Base-by-base conservation (phyloP, 2,888 invertebrate genomes). In the Meteorus colon region DNA sequence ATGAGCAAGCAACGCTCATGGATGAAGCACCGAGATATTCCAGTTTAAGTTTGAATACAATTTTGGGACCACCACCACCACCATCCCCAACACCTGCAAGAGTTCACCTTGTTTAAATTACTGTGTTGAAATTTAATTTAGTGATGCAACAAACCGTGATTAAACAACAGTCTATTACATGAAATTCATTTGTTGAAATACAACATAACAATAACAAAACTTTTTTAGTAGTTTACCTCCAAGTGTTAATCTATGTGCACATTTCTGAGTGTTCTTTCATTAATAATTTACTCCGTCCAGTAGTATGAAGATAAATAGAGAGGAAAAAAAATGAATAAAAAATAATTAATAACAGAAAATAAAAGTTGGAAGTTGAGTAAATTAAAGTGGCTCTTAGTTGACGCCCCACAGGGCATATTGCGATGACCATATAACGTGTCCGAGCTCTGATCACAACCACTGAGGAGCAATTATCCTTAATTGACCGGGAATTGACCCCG, bases 21-120 rank as follows among this genome's bases (percentile, higher is more conserved):
- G 86, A 85, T 37, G 82, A 84, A 74, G 86, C 85, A 4, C 86
- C 86, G 6, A 84, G 85, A 65, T 86, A 86, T 66, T 86, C 86
- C 19, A 84, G 86, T 4, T 81, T 86, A 1, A 82, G 82, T 51
- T 74, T 86, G 16, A 82, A 86, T 48, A 79, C 83, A 4, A 82
- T 82, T 24, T 55, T 73, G 4, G 76, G 77, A 45, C 77, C 78
- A 14, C 77, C 78, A 29, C 80, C 78, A 55, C 81, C 76, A 27
- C 76, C 76, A 34, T 76, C 76, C 12, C 76, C 76, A 45, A 73
- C 72, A n/a, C 72, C 76, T 31, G 72, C 72, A 4, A 66, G 76
- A 24, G 76, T 72, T 27, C 76, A 76, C n/a, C 62, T 76, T 10
- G 76, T 76, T 16, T 76, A 31, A 66, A 51, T 45, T 27, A 14